phyloP scores from a whole-genome alignment of 2,888 invertebrate species.

The Caenorhabditis sinica region DNA sequence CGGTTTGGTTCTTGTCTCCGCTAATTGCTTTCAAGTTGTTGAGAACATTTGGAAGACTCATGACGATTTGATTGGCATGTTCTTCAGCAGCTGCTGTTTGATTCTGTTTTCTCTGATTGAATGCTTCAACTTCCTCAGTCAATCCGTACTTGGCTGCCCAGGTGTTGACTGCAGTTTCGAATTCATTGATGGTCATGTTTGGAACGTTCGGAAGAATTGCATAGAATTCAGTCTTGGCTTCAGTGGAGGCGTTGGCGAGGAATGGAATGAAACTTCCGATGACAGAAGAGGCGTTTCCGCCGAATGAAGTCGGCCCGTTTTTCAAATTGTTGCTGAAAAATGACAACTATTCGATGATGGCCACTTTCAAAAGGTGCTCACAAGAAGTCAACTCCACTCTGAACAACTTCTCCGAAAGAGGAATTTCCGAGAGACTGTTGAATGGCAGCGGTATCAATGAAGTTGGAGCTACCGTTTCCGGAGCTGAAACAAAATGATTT shows the following conservation, averaged over 20 bases:
- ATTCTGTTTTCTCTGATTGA: constrained; percentile 43
- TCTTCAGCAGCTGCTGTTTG: constrained; percentile 32
- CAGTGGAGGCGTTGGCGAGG: constrained; percentile 59
- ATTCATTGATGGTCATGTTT: constrained; percentile 52
- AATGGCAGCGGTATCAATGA: constrained; percentile 38
- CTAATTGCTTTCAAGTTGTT: constrained; percentile 56
- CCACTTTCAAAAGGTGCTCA: not conserved
- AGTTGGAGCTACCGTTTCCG: constrained; percentile 31
- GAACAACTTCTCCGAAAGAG: constrained; percentile 50
- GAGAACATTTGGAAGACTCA: constrained; percentile 55
- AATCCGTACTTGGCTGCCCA: constrained; percentile 56
- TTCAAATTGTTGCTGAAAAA: constrained; percentile 35
- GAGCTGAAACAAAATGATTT: not conserved
- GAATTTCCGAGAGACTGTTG: constrained; percentile 46
- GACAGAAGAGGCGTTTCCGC: constrained; percentile 29
- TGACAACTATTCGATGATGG: not conserved
- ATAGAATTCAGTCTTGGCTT: constrained; percentile 48
- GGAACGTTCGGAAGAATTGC: constrained; percentile 32
- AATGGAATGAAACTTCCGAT: constrained; percentile 51
- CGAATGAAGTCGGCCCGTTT: constrained; percentile 34
- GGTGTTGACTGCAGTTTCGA: constrained; percentile 32
- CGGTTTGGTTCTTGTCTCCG: constrained; percentile 55
- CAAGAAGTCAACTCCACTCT: constrained; percentile 48
- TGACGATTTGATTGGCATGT: constrained; percentile 42
- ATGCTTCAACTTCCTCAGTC: constrained; percentile 53